Percentiles rank a stretch among this genome's conserved stretches.
phyloP scores from a whole-genome alignment of 2,113 vertebrate species.

The Laterallus jamaicensis region DNA sequence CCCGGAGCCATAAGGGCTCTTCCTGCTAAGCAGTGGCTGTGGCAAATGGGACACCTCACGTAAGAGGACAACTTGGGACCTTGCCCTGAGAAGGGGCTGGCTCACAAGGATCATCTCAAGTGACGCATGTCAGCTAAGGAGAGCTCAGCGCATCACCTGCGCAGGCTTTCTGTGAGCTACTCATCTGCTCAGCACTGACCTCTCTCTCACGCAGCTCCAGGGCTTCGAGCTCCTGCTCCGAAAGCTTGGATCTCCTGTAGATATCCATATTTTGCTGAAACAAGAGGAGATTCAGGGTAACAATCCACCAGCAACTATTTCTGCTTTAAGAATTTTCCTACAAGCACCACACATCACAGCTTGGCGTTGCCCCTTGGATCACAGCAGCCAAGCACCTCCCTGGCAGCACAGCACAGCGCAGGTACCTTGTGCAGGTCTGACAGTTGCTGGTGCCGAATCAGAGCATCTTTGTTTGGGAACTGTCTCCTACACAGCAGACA shows the following conservation, averaged over 20 bases:
- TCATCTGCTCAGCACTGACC: conserved; percentile 74
- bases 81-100: background rate
- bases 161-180: conserved; percentile 13
- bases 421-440: conserved; percentile 97
- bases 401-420: accelerated
- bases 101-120: background rate
- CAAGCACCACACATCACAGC: too few species aligned
- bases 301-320: background rate
- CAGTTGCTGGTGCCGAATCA: conserved; percentile 93
- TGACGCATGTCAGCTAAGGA: background rate
- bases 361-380: too few species aligned
- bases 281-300: background rate
- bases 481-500: conserved; percentile 94
- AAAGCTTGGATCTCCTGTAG: conserved; percentile 87
- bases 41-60: background rate
- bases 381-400: background rate
- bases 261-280: conserved; percentile 97
- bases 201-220: conserved; percentile 94
- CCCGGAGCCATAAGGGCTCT: background rate
- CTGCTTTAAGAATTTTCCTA: too few species aligned
- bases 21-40: background rate
- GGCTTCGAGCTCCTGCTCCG: conserved; percentile 92
- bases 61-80: background rate
- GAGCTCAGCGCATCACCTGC: background rate
- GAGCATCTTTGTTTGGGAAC: conserved; percentile 93